A percentile compares a stretch with the other conserved stretches of the same genome.
These are phyloP conservation scores for Montipora efflorescens DNA, from an alignment of 64 coral and sea anemone genomes.

Conservation along the genomic window DNA sequence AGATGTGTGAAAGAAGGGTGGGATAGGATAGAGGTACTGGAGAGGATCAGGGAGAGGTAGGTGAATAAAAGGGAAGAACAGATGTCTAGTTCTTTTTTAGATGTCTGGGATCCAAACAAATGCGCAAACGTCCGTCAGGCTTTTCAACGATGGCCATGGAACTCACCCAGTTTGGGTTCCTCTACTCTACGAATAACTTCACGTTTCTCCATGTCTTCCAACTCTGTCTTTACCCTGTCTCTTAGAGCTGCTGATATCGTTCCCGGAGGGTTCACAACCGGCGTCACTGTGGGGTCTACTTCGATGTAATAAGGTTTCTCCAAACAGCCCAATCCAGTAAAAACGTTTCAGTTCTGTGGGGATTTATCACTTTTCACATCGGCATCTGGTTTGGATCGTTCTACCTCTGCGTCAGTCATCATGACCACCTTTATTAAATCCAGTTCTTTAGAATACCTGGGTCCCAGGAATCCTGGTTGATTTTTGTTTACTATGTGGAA, in stretches of 20 bases:
- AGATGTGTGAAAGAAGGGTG: too few species aligned
- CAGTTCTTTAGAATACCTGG: constrained; percentile 62
- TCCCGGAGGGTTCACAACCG: constrained; percentile 57
- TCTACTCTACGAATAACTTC: too few species aligned
- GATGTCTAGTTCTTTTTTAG: too few species aligned
- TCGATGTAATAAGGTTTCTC: constrained; percentile 73
- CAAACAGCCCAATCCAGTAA: constrained; percentile 68
- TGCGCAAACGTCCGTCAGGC: too few species aligned
- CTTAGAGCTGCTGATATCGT: constrained; percentile 71
- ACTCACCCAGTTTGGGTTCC: too few species aligned
- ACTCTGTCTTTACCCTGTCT: constrained; percentile 28
- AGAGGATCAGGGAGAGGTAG: too few species aligned
- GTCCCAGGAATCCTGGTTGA: constrained; percentile 76
- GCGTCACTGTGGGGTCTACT: constrained; percentile 67
- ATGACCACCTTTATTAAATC: constrained; percentile 71
- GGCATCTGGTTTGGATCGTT: background rate
- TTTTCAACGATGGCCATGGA: too few species aligned
- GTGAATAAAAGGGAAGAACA: too few species aligned
- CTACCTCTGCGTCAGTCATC: constrained; percentile 41
- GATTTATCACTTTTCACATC: constrained; percentile 33
- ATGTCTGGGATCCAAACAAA: too few species aligned
- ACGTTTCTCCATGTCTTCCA: too few species aligned
- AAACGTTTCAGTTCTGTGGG: constrained; percentile 48
- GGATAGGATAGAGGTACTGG: too few species aligned
- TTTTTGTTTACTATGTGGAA: constrained; percentile 60